Base-by-base conservation (phyloP, 2,797 vertebrate species). In the Sternarchorhynchus goeldii region DNA sequence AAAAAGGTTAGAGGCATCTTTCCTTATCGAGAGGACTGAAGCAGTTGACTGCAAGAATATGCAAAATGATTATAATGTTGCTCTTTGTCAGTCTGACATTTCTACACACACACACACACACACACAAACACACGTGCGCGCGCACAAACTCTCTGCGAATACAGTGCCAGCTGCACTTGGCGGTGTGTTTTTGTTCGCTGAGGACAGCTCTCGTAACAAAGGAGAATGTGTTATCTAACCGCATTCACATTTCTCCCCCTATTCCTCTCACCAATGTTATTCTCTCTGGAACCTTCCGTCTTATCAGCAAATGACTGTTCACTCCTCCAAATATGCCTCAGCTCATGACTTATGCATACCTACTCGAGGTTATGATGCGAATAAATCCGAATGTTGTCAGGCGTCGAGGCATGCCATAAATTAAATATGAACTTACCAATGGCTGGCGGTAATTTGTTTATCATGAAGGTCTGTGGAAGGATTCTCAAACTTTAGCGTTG, bases 261-360 rank as follows among this genome's bases (percentile, higher is more conserved):
- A 29, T 73, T 77, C 76, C 70, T 77, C 64, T 69, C 76, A 70
- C 45, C 57, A 45, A 76, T 64, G 60, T 73, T 65, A 65, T 82
- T 88, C 81, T 79, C 55, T 59, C 76, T 73, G 74, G 76, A 81
- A 79, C 71, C 78, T 25, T 79, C 50, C 25, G 73, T 74, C 72
- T 79, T 78, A 85, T 85, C 80, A 70, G 76, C 55, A 80, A 82
- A 81, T 70, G 56, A 81, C 75, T 75, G 18, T 71, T 78, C 77
- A 83, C 80, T 83, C 73, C 67, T 78, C 39, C 73, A 80, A 80
- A 76, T 79, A 81, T 75, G 76, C 71, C 74, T 36, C 63, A 2
- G 57, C 81, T 83, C 80, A 83, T 83, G 78, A 85, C 83, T 88
- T 85, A 86, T 84, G 84, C 84, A 86, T 85, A 75, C 77, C 36